These are phyloP conservation scores for Beaufortia kweichowensis DNA, from an alignment of 2,113 vertebrate species.

Conservation along the genomic window DNA sequence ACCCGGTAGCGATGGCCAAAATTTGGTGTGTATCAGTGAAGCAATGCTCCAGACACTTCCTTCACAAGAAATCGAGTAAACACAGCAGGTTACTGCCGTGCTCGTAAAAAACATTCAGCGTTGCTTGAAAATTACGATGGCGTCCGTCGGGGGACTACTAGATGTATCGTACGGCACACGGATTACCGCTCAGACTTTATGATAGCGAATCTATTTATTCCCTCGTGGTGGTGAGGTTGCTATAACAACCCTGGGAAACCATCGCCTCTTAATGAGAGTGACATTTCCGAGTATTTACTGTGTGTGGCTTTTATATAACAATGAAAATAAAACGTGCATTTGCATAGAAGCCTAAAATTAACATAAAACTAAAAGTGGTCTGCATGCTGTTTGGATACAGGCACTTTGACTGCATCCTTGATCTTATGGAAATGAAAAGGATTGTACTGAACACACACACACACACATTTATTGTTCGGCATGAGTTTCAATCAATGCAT, in stretches of 20 bases:
- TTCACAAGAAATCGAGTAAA: not conserved
- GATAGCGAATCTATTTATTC: slow-evolving; percentile 39
- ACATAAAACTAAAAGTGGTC: not conserved
- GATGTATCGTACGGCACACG: slow-evolving; percentile 15
- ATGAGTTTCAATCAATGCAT: not conserved
- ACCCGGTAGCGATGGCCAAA: not conserved
- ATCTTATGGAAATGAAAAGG: not conserved
- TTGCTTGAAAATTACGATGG: slow-evolving; percentile 1
- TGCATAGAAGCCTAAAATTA: not conserved
- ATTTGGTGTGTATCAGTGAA: slow-evolving; percentile 12
- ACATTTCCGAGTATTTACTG: slow-evolving; percentile 17
- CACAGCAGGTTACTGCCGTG: slow-evolving; percentile 2
- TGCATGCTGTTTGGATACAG: not conserved
- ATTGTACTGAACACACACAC: too few species aligned
- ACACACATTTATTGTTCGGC: too few species aligned
- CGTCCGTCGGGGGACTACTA: not conserved
- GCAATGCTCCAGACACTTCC: not conserved
- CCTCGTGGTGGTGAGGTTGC: slow-evolving; percentile 1
- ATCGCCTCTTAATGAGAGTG: slow-evolving; percentile 36
- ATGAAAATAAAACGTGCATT: slow-evolving; percentile 19
- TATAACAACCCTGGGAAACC: slow-evolving; percentile 31
- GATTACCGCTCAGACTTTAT: slow-evolving; percentile 25
- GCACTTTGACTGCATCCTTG: not conserved
- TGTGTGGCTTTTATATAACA: slow-evolving; percentile 23
- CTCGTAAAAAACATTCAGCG: not conserved